Percentiles rank a stretch among this genome's conserved stretches.
phyloP scores from a whole-genome alignment of 37 sponge, comb jelly and placozoan species.

The Trichoplax adhaerens region DNA sequence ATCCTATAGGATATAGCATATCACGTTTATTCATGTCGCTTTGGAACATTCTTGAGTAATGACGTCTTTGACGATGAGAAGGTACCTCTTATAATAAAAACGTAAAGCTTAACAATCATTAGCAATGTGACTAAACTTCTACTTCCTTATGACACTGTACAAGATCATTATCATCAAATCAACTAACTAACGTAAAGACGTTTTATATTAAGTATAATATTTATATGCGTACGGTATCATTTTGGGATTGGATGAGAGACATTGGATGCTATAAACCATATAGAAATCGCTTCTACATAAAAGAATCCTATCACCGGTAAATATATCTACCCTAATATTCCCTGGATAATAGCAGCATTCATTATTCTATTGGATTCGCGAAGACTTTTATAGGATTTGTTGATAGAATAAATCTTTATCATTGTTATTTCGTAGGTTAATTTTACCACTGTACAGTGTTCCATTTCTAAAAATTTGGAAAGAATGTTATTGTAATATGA shows the following conservation, averaged over 20 bases:
- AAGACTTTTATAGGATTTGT: too few relatives aligned
- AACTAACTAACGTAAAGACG: too few relatives aligned
- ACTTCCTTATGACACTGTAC: too few relatives aligned
- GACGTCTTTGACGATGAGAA: conserved; percentile 13
- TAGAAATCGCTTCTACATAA: conserved; percentile 44
- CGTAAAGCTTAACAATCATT: too few relatives aligned
- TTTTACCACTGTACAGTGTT: conserved; percentile 22
- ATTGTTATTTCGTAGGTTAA: conserved; percentile 16
- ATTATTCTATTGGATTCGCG: too few relatives aligned
- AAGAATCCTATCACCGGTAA: conserved; percentile 28
- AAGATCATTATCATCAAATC: too few relatives aligned
- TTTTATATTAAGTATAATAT: not conserved
- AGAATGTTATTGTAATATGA: conserved; percentile 37
- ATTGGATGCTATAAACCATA: conserved; percentile 41
- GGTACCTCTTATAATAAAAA: conserved; percentile 4
- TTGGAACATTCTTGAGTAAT: conserved; percentile 64
- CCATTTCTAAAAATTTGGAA: conserved; percentile 57
- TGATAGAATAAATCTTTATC: not conserved
- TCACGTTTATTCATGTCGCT: conserved; percentile 54
- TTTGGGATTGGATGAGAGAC: conserved; percentile 61
- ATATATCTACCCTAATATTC: not conserved
- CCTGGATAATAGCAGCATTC: too few relatives aligned
- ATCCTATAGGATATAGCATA: conserved; percentile 35
- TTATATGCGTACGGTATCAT: conserved; percentile 37
- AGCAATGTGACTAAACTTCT: too few relatives aligned